These are phyloP conservation scores for Deladenus siricidicola DNA, from an alignment of 2,888 invertebrate genomes.

Conservation along the genomic window DNA sequence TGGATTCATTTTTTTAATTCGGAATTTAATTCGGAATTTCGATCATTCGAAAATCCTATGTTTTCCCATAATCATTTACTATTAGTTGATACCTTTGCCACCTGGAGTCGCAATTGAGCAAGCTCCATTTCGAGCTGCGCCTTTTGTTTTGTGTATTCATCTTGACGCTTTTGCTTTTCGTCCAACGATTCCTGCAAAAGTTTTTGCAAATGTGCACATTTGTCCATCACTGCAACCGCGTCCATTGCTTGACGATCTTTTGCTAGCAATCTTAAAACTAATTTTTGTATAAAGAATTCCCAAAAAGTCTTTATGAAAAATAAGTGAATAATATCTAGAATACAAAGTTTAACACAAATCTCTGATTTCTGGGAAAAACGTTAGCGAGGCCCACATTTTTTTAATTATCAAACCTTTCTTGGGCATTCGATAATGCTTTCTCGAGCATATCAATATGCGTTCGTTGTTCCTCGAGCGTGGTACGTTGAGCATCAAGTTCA, in stretches of 20 bases:
- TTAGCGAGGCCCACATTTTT: too few relatives aligned
- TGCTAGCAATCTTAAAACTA: constrained; percentile 65
- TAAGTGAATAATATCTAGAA: too few relatives aligned
- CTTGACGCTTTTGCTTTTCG: constrained; percentile 75
- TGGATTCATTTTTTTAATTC: too few relatives aligned
- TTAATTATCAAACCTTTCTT: constrained; percentile 61
- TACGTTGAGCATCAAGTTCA: constrained; percentile 77
- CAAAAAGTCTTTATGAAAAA: too few relatives aligned
- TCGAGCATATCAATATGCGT: constrained; percentile 86
- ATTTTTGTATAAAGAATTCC: too few relatives aligned
- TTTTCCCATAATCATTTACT: too few relatives aligned
- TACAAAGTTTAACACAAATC: too few relatives aligned
- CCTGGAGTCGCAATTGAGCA: constrained; percentile 59
- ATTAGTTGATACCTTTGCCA: constrained; percentile 20
- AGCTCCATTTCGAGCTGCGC: constrained; percentile 77
- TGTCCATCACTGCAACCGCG: constrained; percentile 74
- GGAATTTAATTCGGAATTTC: too few relatives aligned
- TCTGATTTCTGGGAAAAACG: too few relatives aligned
- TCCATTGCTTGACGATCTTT: constrained; percentile 67
- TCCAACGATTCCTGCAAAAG: constrained; percentile 68
- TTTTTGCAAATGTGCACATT: constrained; percentile 68
- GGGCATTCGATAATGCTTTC: constrained; percentile 80
- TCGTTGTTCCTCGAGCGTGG: constrained; percentile 79
- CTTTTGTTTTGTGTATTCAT: constrained; percentile 73
- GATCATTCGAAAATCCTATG: too few relatives aligned